phyloP scores from a whole-genome alignment of 1,140 invertebrate genomes.

The Dufourea novaeangliae region DNA sequence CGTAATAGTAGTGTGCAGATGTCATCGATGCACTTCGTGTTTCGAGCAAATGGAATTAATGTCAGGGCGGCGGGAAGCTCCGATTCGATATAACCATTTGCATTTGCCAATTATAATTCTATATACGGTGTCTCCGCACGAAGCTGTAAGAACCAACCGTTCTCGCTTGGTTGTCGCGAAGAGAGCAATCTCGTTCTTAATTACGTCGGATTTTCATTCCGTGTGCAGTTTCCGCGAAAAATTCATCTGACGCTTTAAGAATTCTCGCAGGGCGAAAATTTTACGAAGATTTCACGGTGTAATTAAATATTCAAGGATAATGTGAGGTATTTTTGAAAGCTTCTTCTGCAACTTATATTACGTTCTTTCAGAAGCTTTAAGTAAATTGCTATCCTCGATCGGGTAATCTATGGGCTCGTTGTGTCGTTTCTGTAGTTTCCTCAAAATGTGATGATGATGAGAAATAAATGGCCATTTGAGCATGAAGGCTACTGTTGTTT shows the following conservation, averaged over 20 bases:
- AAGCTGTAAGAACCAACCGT: slow-evolving; percentile 8
- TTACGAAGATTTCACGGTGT: neutral
- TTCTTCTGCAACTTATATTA: no score
- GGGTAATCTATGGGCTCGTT: no score
- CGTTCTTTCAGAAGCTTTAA: no score
- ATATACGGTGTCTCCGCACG: neutral
- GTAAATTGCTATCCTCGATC: no score
- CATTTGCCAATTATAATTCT: slow-evolving; percentile 57
- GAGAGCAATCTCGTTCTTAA: slow-evolving; percentile 8
- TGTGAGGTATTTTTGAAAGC: no score
- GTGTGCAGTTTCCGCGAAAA: neutral
- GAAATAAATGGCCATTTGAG: no score
- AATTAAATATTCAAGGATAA: neutral
- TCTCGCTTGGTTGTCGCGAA: neutral
- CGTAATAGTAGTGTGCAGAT: slow-evolving; percentile 59
- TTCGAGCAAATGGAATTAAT: slow-evolving; percentile 64
- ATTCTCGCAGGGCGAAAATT: neutral
- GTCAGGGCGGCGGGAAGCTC: slow-evolving; percentile 38
- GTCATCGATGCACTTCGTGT: slow-evolving; percentile 66
- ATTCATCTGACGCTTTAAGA: neutral
- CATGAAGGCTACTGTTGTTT: no score
- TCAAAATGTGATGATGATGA: no score
- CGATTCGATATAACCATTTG: slow-evolving; percentile 56
- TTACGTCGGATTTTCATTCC: neutral
- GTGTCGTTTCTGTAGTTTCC: no score